Evolutionary conservation across 2,113 vertebrate genomes (phyloP).

Genomic region (Strigops habroptila): DNA sequence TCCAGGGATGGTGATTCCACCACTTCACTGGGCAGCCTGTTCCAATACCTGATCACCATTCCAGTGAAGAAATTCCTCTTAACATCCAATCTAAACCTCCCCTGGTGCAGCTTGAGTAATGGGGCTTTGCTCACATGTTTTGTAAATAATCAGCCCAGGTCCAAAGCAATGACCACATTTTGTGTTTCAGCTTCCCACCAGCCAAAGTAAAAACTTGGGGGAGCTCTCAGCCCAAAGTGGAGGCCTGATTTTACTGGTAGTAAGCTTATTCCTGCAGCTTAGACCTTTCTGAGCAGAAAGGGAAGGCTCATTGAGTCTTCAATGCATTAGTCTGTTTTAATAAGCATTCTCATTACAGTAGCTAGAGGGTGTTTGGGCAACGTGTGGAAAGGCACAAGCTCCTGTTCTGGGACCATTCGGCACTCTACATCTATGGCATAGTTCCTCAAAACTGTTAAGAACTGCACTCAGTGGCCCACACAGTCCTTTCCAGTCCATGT

Average conservation of each 20-base stretch:
- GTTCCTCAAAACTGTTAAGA: not conserved
- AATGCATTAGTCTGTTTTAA: not conserved
- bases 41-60: too few relatives aligned
- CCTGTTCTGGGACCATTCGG: not conserved
- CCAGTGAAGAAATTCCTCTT: too few relatives aligned
- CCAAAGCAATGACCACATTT: not conserved
- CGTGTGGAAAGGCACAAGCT: not conserved
- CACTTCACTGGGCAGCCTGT: too few relatives aligned
- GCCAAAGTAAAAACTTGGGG: not conserved
- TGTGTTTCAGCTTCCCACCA: not conserved
- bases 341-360: not conserved
- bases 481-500: not conserved
- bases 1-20: too few relatives aligned
- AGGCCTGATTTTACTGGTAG: not conserved
- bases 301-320: not conserved
- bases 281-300: not conserved
- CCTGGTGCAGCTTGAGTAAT: not conserved
- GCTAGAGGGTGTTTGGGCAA: not conserved
- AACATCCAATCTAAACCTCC: too few relatives aligned
- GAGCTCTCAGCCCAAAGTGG: not conserved
- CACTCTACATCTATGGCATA: not conserved
- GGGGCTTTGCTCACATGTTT: not conserved
- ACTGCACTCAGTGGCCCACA: not conserved
- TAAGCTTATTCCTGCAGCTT: not conserved
- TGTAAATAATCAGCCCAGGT: not conserved